These are phyloP conservation scores for Petroica traversi DNA, from an alignment of 2,113 vertebrate genomes.

Conservation along the genomic window DNA sequence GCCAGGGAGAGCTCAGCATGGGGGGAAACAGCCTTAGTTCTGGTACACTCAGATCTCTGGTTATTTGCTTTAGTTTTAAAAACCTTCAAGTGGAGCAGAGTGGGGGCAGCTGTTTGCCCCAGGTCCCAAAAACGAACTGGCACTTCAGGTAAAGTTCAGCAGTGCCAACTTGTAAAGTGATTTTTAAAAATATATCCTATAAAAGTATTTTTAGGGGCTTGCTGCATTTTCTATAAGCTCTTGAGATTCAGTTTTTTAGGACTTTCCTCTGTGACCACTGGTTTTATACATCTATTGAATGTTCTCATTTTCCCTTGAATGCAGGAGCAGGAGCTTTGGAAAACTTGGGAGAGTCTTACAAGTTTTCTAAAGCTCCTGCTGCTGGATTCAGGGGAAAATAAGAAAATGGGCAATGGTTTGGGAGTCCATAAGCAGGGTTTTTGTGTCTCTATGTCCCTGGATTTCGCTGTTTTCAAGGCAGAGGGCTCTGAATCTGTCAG, in stretches of 20 bases:
- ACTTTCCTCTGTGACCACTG: fast-evolving
- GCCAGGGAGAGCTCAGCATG: neutral
- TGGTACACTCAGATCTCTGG: fast-evolving
- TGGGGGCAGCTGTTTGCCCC: neutral
- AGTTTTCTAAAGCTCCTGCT: too few relatives aligned
- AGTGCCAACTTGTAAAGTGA: neutral
- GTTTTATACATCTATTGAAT: neutral
- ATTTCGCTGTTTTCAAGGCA: neutral
- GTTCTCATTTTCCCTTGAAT: neutral
- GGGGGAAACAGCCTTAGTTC: fast-evolving
- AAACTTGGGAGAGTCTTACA: neutral
- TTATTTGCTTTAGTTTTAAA: fast-evolving
- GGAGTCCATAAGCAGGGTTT: fast-evolving
- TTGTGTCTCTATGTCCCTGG: neutral
- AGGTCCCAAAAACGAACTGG: neutral
- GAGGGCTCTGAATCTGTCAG: neutral
- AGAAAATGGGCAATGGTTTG: fast-evolving
- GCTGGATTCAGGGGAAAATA: too few relatives aligned
- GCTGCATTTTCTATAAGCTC: neutral
- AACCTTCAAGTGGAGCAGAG: fast-evolving
- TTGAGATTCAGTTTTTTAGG: neutral
- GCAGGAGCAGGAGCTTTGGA: neutral
- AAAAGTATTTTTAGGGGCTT: neutral
- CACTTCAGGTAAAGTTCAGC: neutral
- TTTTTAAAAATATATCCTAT: fast-evolving